Percentiles rank a stretch among this genome's conserved stretches.
Evolutionary conservation across 2,888 invertebrate species (phyloP).

Genomic region (Marasmarcha lunaedactyla): DNA sequence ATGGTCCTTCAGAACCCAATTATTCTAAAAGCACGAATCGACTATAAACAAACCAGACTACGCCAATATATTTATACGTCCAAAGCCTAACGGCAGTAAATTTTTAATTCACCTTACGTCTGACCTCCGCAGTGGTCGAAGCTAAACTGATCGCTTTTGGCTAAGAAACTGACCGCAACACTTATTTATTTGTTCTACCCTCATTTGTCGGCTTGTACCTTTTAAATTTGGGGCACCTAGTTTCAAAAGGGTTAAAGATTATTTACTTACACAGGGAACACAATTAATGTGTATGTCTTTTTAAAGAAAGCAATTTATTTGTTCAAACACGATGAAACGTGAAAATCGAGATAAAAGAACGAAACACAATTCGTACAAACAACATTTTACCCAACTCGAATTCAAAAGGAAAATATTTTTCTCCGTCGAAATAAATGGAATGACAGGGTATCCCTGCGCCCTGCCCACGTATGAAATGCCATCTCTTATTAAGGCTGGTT

Average conservation of each 20-base stretch:
- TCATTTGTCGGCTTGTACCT: conserved; percentile 51
- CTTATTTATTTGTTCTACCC: conserved; percentile 61
- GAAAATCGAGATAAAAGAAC: too few relatives aligned
- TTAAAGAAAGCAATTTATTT: too few relatives aligned
- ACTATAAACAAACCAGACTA: conserved; percentile 45
- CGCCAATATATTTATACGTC: conserved; percentile 43
- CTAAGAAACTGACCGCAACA: conserved; percentile 39
- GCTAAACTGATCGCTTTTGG: conserved; percentile 49
- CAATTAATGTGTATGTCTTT: too few relatives aligned
- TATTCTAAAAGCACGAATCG: conserved; percentile 36
- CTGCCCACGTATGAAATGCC: not conserved
- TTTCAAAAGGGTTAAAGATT: conserved; percentile 1
- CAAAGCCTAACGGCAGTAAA: conserved; percentile 41
- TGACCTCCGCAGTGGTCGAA: conserved; percentile 40
- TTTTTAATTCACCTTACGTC: conserved; percentile 55
- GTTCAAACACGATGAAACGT: too few relatives aligned
- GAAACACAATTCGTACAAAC: too few relatives aligned
- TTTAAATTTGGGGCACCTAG: conserved; percentile 46
- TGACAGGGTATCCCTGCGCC: too few relatives aligned
- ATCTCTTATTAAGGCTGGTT: not conserved
- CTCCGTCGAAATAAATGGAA: too few relatives aligned
- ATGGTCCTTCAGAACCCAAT: conserved; percentile 23
- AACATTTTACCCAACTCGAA: too few relatives aligned
- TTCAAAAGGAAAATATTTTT: too few relatives aligned
- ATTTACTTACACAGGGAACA: too few relatives aligned